Evolutionary conservation across 2,797 vertebrate species (phyloP).

Genomic region (Acomys russatus): DNA sequence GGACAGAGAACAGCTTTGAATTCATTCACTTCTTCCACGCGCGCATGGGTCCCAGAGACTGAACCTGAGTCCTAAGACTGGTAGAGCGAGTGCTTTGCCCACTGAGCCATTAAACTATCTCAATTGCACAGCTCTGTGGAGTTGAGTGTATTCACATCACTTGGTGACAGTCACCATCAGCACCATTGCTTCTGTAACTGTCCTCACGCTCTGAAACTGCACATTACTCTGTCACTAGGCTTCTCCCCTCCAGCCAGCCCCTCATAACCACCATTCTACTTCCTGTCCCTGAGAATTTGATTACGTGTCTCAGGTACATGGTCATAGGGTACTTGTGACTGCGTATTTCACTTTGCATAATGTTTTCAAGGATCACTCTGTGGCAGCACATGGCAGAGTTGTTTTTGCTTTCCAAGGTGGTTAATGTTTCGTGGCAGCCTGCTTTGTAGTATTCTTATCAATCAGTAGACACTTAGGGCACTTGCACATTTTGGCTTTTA

Average conservation of each 20-base stretch:
- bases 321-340: not conserved
- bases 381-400: not conserved
- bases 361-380: not conserved
- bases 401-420: not conserved
- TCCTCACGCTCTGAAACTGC: not conserved
- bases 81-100: not conserved
- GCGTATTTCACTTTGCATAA: not conserved
- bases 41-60: not conserved
- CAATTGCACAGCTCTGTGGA: not conserved
- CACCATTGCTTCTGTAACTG: not conserved
- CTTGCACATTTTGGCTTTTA: not conserved
- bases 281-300: not conserved
- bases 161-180: not conserved
- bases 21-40: not conserved
- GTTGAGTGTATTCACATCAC: not conserved
- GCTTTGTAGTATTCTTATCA: not conserved
- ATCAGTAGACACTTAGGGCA: not conserved
- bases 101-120: not conserved
- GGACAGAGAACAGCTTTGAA: not conserved
- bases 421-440: not conserved
- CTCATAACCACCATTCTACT: not conserved
- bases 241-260: not conserved
- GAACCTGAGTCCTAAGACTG: not conserved
- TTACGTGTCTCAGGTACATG: not conserved
- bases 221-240: not conserved